phyloP scores from a whole-genome alignment of 2,888 invertebrate species.

The Dryadula phaetusa region DNA sequence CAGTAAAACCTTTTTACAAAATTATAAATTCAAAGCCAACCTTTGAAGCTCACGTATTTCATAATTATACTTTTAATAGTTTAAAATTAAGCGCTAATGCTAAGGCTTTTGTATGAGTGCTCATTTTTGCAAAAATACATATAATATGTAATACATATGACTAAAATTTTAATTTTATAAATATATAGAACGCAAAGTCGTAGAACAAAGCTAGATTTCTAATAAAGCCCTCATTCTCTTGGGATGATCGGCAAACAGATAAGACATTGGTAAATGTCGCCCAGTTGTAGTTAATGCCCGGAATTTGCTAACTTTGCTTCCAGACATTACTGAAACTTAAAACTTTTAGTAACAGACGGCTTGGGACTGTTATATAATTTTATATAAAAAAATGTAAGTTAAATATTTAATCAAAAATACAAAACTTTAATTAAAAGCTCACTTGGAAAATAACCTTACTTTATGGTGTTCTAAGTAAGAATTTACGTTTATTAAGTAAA shows the following conservation, averaged over 20 bases:
- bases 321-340: slow-evolving; percentile 1
- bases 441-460: too few relatives aligned
- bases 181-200: background rate
- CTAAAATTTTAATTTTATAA: background rate
- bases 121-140: background rate
- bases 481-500: too few relatives aligned
- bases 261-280: slow-evolving; percentile 13
- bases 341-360: background rate
- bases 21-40: slow-evolving; percentile 6
- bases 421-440: too few relatives aligned
- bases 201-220: background rate
- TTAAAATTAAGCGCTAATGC: background rate
- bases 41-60: background rate
- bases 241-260: slow-evolving; percentile 9
- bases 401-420: too few relatives aligned
- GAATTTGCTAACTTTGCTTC: slow-evolving; percentile 7
- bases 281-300: slow-evolving; percentile 8
- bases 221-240: background rate
- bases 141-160: background rate
- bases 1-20: background rate
- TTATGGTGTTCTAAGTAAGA: too few relatives aligned
- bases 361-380: background rate
- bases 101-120: background rate
- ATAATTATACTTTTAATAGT: background rate
- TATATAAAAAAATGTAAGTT: background rate